Base-by-base conservation (phyloP, 2,113 vertebrate genomes). In the Pipra filicauda region DNA sequence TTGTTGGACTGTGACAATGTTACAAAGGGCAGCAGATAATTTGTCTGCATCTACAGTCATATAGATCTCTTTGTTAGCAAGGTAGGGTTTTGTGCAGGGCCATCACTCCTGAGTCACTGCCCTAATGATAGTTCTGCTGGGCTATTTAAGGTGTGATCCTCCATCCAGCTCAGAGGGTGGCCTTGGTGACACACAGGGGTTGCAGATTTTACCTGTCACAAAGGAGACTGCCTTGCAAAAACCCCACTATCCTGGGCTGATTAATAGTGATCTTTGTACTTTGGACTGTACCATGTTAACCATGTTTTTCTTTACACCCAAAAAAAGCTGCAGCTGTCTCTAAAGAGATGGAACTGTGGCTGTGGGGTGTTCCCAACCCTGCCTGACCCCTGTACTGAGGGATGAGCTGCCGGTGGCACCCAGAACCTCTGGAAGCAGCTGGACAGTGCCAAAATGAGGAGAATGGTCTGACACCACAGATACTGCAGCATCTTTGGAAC, bases 11-110 rank as follows among this genome's bases (percentile, higher is more conserved):
- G 17, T 46, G 27, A 18, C 9, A 7, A 39, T 4, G 15, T 48
- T 35, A n/a, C 23, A 37, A 35, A 73, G 52, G 49, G 28, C 48
- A 74, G 64, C 5, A 46, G 70, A 5, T 31, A 18, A 37, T 1
- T 26, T 39, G 12, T 43, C 26, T 77, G 11, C 7, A 4, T 3
- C 2, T 30, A 2, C 1, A 5, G 46, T 24, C 1, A 0, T 17
- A 4, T 21, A 9, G 20, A 4, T 49, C 7, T 31, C 39, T 11
- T 12, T 20, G 9, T 26, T 69, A 48, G 48, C 24, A 72, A 13
- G 49, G 3, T 22, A 13, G 2, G 5, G 39, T 7, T 75, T 33
- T 19, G 39, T 77, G 61, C 21, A 59, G 51, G 31, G 37, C 59
- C 17, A 2, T 48, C 3, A 1, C 16, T n/a, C 48, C 8, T 67